Base-by-base conservation (phyloP, 1,140 invertebrate genomes). In the Hycleus cichorii region DNA sequence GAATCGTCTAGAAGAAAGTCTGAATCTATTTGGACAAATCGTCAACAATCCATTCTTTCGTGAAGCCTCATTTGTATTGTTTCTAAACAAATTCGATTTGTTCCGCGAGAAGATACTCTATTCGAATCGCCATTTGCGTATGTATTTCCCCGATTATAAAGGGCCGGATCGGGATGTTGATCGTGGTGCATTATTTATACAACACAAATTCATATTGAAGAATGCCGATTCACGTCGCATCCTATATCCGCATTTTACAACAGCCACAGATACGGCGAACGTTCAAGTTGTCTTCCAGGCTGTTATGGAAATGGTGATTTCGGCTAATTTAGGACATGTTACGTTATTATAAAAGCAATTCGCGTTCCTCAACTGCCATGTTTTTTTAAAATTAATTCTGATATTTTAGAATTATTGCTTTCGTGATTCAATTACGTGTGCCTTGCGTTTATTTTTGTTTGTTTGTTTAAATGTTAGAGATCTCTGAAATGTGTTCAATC, bases 31-130 rank as follows among this genome's bases (percentile, higher is more conserved):
- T 69, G 77, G 76, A 39, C 81, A 83, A 67, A 84, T 86, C 56
- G 79, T 81, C 39, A 85, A 84, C 65, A 85, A 84, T 69, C 74
- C 80, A 58, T 87, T 83, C 67, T 77, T 87, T 45, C 71, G 77
- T 58, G 78, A 85, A 42, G 81, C 83, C 3, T 82, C 83, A 0
- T 81, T 87, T 59, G 80, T 88, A 4, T 66, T 87, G 3, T 86
- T 88, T 69, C 73, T 88, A 11, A 88, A 88, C 69, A 88, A 88
- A 66, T 83, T 84, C 66, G 86, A 88, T 73, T 74, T 85, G 12
- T 79, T 88, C 57, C 73, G 81, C 60, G 83, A 86, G 62, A 85
- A 85, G 73, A 82, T 85, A 57, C 72, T 82, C 12, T 79, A 82
- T 68, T 84, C 83, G 25, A 78, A 80, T 40, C 66, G 83, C 38